Evolutionary conservation across 1,140 invertebrate species (phyloP), one percentile per base, ranked within the genome.

Genomic region (Drosophila kikkawai): DNA sequence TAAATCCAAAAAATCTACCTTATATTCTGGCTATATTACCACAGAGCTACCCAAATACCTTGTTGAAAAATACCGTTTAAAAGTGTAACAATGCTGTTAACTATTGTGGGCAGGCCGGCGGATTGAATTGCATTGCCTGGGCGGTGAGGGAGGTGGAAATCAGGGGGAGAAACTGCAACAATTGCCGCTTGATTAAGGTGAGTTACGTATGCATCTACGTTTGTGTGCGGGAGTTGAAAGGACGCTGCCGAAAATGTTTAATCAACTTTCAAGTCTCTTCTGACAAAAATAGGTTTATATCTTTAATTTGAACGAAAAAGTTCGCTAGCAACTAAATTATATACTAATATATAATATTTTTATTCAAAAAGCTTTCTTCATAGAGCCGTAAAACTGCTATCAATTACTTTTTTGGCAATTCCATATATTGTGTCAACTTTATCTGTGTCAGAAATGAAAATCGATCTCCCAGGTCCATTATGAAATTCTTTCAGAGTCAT

Each of bases 51-150:
- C 13, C 4, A 2, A 9, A n/a, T 37, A 67, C 42, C n/a, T 44
- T 9, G 42, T 19, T 34, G 37, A 68, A 79, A 80, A 79, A 80
- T 84, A 75, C 78, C 85, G 84, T 85, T 88, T 88, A 88, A 81
- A 88, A 75, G 84, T 84, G 84, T 88, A 88, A 88, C 84, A 88
- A 88, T 90, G 77, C 85, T 84, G 84, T 81, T 88, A 90, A 81
- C 84, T 71, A 79, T 57, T 64, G 58, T 64, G 57, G 69, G 47
- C 60, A 63, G 77, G 48, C 60, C 41, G n/a, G 17, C 34, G 42
- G 22, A 58, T 61, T 48, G 34, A 60, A 59, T 44, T 26, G 44
- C 53, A 26, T 39, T 48, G 45, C 26, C 9, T 29, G 67, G 7
- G 13, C 29, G 36, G 15, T 7, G 26, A 4, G 9, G n/a, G n/a